phyloP scores from a whole-genome alignment of 2,113 vertebrate genomes.

The rat (Rattus norvegicus) region GRCr8 NC_086023.1:86260001-86260500 shows the following conservation, averaged over 20 bases:
- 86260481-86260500: background rate
- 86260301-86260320: constrained; percentile 36
- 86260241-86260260: background rate
- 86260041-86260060: background rate
- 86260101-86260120: background rate
- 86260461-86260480: background rate
- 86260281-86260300: background rate
- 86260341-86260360: background rate
- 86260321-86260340: background rate
- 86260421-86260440: background rate
- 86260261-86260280: constrained; percentile 34
- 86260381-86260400: background rate
- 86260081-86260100: background rate
- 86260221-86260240: background rate
- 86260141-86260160: background rate
- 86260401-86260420: background rate
- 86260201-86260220: background rate
- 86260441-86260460: background rate
- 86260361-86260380: background rate
- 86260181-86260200: background rate
- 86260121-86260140: background rate
- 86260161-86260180: background rate
- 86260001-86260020: background rate
- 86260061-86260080: background rate
- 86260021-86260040: background rate